A percentile compares a stretch with the other conserved stretches of the same genome.
Evolutionary conservation across 2,113 vertebrate genomes (phyloP).

Genomic region (Engraulis encrasicolus): DNA sequence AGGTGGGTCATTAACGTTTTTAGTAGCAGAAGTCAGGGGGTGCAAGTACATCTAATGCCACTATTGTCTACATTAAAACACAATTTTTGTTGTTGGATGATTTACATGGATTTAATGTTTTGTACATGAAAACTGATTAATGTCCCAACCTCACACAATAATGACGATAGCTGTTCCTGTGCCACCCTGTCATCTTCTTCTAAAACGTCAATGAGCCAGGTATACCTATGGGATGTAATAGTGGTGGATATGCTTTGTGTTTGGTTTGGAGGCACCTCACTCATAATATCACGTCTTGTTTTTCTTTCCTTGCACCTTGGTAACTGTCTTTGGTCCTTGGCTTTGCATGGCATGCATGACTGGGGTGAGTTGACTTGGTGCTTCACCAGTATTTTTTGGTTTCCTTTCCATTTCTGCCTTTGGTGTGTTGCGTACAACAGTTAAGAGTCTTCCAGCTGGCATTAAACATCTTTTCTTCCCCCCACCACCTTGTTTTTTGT

Average conservation of each 20-base stretch:
- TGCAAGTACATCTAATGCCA: too few species aligned
- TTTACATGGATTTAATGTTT: too few species aligned
- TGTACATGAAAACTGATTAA: too few species aligned
- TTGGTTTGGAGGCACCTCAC: not conserved
- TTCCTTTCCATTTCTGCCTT: not conserved
- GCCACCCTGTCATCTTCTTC: too few species aligned
- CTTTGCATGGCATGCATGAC: conserved; percentile 78
- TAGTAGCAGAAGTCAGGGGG: too few species aligned
- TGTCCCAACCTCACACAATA: too few species aligned
- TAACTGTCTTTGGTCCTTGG: conserved; percentile 62
- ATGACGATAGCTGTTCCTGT: too few species aligned
- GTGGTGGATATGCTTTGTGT: not conserved
- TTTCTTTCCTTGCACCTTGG: conserved; percentile 44
- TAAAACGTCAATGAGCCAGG: too few species aligned
- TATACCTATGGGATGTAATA: not conserved
- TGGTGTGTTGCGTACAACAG: conserved; percentile 5
- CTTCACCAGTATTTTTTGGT: not conserved
- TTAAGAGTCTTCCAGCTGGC: conserved; percentile 44
- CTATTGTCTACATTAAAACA: too few species aligned
- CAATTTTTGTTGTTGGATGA: too few species aligned
- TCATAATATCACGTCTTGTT: conserved; percentile 51
- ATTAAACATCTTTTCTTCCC: conserved; percentile 47
- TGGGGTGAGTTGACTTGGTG: conserved; percentile 73
- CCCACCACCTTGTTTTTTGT: conserved; percentile 29
- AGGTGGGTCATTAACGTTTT: too few species aligned